Evolutionary conservation across 1,140 invertebrate genomes (phyloP).

Genomic region (Panulirus ornatus): DNA sequence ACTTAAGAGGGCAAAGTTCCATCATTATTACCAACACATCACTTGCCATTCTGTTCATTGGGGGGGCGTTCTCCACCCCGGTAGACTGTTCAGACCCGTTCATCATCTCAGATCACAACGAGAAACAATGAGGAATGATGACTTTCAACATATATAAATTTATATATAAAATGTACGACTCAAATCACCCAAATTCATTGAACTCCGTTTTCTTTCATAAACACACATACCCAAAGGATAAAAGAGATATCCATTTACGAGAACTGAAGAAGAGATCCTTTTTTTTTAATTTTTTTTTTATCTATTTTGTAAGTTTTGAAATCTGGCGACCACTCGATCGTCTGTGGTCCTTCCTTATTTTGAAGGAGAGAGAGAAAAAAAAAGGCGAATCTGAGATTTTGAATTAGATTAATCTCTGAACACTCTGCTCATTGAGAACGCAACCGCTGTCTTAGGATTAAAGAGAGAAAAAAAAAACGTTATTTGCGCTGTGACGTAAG

Average conservation of each 20-base stretch:
- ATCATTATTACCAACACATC: slow-evolving; percentile 65
- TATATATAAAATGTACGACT: too few species aligned
- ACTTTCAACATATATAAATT: too few species aligned
- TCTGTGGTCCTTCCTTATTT: too few species aligned
- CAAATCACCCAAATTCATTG: not conserved
- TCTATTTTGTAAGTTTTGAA: too few species aligned
- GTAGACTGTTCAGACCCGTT: slow-evolving; percentile 19
- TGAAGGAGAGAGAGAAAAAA: too few species aligned
- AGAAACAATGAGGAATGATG: too few species aligned
- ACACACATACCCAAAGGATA: too few species aligned
- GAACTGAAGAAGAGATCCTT: too few species aligned
- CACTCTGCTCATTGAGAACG: slow-evolving; percentile 33
- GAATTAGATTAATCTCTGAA: slow-evolving; percentile 36
- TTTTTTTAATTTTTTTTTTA: too few species aligned
- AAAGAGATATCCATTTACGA: too few species aligned
- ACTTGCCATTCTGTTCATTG: slow-evolving; percentile 68
- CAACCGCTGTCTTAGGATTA: slow-evolving; percentile 69
- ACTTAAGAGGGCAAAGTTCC: slow-evolving; percentile 45
- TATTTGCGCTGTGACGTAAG: slow-evolving; percentile 72
- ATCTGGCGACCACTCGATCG: too few species aligned
- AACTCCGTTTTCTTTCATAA: too few species aligned
- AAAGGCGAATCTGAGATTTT: not conserved
- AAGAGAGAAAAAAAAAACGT: slow-evolving; percentile 64
- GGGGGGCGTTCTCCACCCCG: not conserved
- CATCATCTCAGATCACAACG: not conserved